These are phyloP conservation scores for Allolobophora icterica DNA, from an alignment of 2,888 invertebrate genomes.

Conservation along the genomic window DNA sequence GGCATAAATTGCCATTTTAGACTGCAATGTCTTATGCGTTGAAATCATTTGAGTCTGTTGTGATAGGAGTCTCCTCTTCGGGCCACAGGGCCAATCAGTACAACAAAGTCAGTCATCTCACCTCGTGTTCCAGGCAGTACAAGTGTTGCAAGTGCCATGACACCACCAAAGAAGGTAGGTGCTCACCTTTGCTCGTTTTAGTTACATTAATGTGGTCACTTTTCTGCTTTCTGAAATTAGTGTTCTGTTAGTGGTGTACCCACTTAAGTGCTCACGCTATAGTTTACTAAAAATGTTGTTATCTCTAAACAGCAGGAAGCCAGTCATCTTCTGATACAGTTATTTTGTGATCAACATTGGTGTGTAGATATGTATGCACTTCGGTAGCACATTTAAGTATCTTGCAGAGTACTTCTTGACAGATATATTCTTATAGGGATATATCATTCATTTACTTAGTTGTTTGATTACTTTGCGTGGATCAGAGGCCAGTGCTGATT, in stretches of 20 bases:
- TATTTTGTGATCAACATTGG: too few species aligned
- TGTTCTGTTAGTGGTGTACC: too few species aligned
- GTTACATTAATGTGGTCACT: not conserved
- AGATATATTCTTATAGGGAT: too few species aligned
- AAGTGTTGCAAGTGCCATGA: constrained; percentile 23
- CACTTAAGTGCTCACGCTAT: too few species aligned
- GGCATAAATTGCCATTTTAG: not conserved
- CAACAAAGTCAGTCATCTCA: constrained; percentile 30
- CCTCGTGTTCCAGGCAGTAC: constrained; percentile 29
- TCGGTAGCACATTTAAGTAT: too few species aligned
- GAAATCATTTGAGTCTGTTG: constrained; percentile 12
- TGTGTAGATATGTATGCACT: too few species aligned
- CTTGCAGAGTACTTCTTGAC: too few species aligned
- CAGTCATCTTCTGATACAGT: too few species aligned
- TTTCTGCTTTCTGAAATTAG: not conserved
- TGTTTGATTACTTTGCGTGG: too few species aligned
- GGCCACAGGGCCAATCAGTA: constrained; percentile 23
- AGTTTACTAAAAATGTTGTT: too few species aligned
- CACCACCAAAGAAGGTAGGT: constrained; percentile 24
- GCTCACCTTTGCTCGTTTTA: not conserved
- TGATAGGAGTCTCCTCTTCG: constrained; percentile 30
- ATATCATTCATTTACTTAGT: too few species aligned
- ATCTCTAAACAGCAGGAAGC: too few species aligned
- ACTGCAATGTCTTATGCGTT: not conserved
- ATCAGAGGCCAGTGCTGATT: not conserved